phyloP scores from a whole-genome alignment of 2,888 invertebrate genomes.

The Drosophila putrida region DNA sequence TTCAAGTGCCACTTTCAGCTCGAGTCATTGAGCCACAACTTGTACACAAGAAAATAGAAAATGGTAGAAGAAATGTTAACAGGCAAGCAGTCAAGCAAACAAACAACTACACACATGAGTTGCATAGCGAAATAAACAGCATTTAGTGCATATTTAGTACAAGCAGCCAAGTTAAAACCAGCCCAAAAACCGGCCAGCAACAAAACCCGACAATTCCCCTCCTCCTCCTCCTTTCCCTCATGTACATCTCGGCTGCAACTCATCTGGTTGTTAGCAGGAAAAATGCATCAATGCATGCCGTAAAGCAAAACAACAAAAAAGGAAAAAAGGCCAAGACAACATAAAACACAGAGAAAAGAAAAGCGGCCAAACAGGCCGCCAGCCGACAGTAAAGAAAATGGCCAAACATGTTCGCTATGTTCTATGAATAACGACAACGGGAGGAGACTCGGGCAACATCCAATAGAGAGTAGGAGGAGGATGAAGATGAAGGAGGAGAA shows the following conservation, averaged over 20 bases:
- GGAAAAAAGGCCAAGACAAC: slow-evolving; percentile 65
- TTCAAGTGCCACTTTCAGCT: slow-evolving; percentile 32
- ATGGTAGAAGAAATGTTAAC: slow-evolving; percentile 13
- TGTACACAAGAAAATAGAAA: slow-evolving; percentile 13
- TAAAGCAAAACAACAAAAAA: slow-evolving; percentile 35
- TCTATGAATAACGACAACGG: slow-evolving; percentile 57
- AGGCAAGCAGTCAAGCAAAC: slow-evolving; percentile 27
- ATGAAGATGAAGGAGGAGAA: background rate
- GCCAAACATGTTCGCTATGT: slow-evolving; percentile 66
- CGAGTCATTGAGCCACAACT: slow-evolving; percentile 34
- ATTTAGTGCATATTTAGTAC: slow-evolving; percentile 76
- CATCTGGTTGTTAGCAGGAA: slow-evolving; percentile 76
- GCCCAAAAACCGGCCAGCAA: slow-evolving; percentile 56
- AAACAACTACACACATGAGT: slow-evolving; percentile 37
- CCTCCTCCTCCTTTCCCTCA: slow-evolving; percentile 3
- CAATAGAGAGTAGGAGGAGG: background rate
- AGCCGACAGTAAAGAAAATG: slow-evolving; percentile 60
- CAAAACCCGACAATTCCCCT: slow-evolving; percentile 28
- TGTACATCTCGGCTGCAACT: slow-evolving; percentile 14
- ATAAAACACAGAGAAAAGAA: slow-evolving; percentile 64
- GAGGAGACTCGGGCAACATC: slow-evolving; percentile 22
- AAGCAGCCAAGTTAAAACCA: slow-evolving; percentile 57
- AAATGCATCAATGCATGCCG: slow-evolving; percentile 79
- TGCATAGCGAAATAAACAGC: slow-evolving; percentile 63
- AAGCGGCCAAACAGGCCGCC: slow-evolving; percentile 73